Evolutionary conservation across 2,113 vertebrate species (phyloP), one percentile per base, ranked within the genome.

Genomic region (Callorhinus ursinus): DNA sequence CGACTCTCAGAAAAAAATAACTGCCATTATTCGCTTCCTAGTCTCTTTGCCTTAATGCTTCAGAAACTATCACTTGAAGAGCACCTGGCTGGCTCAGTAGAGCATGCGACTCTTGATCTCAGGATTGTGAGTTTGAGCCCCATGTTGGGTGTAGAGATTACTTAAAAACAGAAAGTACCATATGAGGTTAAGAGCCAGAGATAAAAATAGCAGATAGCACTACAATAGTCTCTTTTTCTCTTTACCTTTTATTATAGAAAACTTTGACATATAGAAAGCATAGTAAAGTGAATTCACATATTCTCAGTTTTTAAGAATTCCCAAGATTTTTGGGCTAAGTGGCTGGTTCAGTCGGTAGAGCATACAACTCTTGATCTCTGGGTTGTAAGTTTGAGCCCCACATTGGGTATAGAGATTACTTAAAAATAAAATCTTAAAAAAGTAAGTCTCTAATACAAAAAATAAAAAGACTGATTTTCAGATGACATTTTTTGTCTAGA

Each of bases 221-320:
- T 90, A 12, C 19, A 71, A 46, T 72, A 59, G 61, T 90, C 51
- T 31, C 21, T 67, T 74, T 81, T 86, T 57, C 14, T 55, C 14
- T 91, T 16, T 57, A n/a, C 31, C 28, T 53, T 82, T 96, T 96
- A 46, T 39, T 82, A 14, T 93, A 39, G 33, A 90, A 88, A 86
- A 61, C 18, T 85, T 86, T 63, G 81, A 89, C 10, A 36, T 74
- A 42, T 13, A 92, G 72, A 96, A 95, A 57, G 12, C 42, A 16
- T 31, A 65, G 18, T 33, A 51, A 93, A 92, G 31, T 89, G 26
- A 94, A 76, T 28, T 19, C 28, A 12, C 12, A 63, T 59, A 53
- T 55, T 79, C 26, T 7, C 16, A 79, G 74, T 36, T 91, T 93
- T 93, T 84, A 83, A 88, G 28, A 71, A 5, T n/a, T 92, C 24